Evolutionary conservation across 1,140 invertebrate species (phyloP), one percentile per base, ranked within the genome.

Genomic region (Daktulosphaira vitifoliae): DNA sequence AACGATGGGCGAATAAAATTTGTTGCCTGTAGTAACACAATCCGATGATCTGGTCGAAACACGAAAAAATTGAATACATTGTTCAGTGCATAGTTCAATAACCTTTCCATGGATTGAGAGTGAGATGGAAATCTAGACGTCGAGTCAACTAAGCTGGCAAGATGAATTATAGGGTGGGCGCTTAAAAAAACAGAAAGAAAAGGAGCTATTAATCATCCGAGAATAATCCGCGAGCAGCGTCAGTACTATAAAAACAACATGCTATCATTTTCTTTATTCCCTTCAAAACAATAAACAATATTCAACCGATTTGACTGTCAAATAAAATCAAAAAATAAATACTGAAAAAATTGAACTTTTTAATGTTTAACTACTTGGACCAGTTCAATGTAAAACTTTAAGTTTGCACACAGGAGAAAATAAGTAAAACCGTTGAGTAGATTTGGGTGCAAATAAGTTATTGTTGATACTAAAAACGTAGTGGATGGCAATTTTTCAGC

Each of bases 231-330:
- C 25, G 42, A 44, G 29, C n/a, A 33, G 25, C 25, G 39, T 23
- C 54, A 44, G 42, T 62, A 37, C 56, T 46, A 62, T 62, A 48
- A 62, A 62, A 62, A 62, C 56, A 48, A 62, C 56, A 25, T 39
- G 56, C 46, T 62, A 62, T 62, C 42, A 62, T 62, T 46, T 48
- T 62, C 25, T 62, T 62, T 62, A 44, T 62, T 48, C 39, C 25
- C 42, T 62, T 62, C 39, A n/a, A 62, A 59, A 62, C 56, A 48
- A 62, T 62, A 62, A 62, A 62, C 56, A 39, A 62, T 62, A 62
- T 46, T 62, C 56, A 39, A 62, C 56, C 56, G 15, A 48, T 48
- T 62, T 48, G 18, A 20, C 26, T 62, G 29, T 33, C 11, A 33
- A 6, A 33, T 33, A 33, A 6, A 6, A 11, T 33, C 29, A 5